Base-by-base conservation (phyloP, 2,797 vertebrate genomes). In the Taeniopygia guttata region DNA sequence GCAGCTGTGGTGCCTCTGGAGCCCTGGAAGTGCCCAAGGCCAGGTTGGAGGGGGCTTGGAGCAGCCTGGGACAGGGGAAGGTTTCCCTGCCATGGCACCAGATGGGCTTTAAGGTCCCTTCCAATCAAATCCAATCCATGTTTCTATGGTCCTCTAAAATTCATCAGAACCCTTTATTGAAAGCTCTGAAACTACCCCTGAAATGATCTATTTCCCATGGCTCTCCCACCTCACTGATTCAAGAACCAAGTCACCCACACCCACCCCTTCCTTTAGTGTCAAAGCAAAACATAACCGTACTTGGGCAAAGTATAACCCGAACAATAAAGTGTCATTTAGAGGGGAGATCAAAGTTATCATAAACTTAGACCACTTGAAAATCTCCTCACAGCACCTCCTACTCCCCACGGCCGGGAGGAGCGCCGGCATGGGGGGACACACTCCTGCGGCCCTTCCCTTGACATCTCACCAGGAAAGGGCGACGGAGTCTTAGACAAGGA, bases 41-140 rank as follows among this genome's bases (percentile, higher is more conserved):
- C n/a, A n/a, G n/a, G n/a, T n/a, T n/a, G n/a, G n/a, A n/a, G n/a
- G n/a, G n/a, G n/a, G n/a, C n/a, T n/a, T n/a, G n/a, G n/a, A n/a
- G n/a, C n/a, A n/a, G n/a, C n/a, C n/a, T n/a, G n/a, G n/a, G n/a
- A 17, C 0, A 36, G 36, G 13, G 42, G 46, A 0, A 62, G 34
- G 42, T 25, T 48, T 55, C 36, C 42, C 26, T 55, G 43, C 19
- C 32, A 15, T 6, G 26, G 42, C 0, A 69, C 5, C 38, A 38
- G 16, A 4, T 8, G 17, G 1, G n/a, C 13, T 45, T 29, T 30
- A 8, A 3, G 17, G 38, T 34, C 25, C 13, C 29, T 77, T 70
- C 38, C 64, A 26, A 64, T 10, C n/a, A 6, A 64, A 51, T 19
- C 29, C 17, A 32, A 20, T 12, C 45, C 32, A 25, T 42, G 48